A percentile compares a stretch with the other conserved stretches of the same genome.
Conservation (phyloP, 92 coral and sea anemone genomes). For the Palythoa heliodiscus region DNA sequence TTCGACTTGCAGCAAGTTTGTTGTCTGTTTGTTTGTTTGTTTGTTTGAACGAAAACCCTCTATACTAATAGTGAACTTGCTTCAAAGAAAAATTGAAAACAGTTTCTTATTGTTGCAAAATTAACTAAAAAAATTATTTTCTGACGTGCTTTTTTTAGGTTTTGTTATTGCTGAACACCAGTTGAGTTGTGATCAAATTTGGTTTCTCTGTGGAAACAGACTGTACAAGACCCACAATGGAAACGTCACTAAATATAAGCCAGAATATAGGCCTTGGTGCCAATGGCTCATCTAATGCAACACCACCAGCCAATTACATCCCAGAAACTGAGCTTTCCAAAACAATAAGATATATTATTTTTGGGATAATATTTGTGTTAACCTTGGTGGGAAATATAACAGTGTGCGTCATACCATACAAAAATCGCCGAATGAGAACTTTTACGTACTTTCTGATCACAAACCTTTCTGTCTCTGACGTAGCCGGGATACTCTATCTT, state of each 20-base stretch:
- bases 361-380: conserved; percentile 55
- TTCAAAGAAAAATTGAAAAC: too few relatives aligned
- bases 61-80: too few relatives aligned
- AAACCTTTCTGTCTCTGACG: conserved; percentile 83
- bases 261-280: conserved; percentile 7
- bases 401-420: conserved; percentile 71
- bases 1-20: too few relatives aligned
- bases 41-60: too few relatives aligned
- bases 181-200: background rate
- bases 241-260: background rate
- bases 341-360: conserved; percentile 62
- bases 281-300: conserved; percentile 22
- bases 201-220: background rate
- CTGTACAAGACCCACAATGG: background rate
- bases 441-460: conserved; percentile 83
- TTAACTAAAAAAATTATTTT: too few relatives aligned
- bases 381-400: conserved; percentile 80
- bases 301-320: conserved; percentile 18
- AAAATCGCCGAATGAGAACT: conserved; percentile 78
- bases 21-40: too few relatives aligned
- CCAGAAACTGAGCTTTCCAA: conserved; percentile 67
- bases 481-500: conserved; percentile 74
- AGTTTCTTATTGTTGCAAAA: too few relatives aligned
- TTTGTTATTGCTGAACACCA: background rate
- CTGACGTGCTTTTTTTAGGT: too few relatives aligned